Evolutionary conservation across 2,888 invertebrate species (phyloP).

Genomic region (Ptilodon capucinus): DNA sequence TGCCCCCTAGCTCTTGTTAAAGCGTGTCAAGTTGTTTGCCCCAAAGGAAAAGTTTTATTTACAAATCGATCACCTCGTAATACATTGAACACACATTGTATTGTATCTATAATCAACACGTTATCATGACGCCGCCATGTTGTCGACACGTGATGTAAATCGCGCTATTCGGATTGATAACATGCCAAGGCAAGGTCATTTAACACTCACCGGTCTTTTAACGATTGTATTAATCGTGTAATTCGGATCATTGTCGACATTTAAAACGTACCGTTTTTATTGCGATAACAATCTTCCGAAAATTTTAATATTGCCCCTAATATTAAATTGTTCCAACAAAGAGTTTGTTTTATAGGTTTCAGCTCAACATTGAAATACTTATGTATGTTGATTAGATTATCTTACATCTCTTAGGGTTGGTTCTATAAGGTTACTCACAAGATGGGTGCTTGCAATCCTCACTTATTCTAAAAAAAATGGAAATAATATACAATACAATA

Average conservation of each 20-base stretch:
- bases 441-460: no score
- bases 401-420: no score
- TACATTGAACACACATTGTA: background rate
- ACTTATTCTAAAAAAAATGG: no score
- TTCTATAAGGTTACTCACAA: no score
- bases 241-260: background rate
- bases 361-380: no score
- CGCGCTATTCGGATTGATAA: conserved; percentile 20
- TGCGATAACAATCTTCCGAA: background rate
- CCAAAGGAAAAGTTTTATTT: background rate
- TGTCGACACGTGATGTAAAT: conserved; percentile 13
- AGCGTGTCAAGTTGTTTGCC: no score
- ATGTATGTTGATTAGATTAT: no score
- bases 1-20: no score
- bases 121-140: conserved; percentile 10
- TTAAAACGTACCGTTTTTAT: background rate
- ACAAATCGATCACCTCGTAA: background rate
- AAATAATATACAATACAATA: no score
- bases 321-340: background rate
- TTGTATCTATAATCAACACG: conserved; percentile 3
- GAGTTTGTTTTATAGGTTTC: background rate
- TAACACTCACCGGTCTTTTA: background rate
- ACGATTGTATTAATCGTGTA: conserved; percentile 5
- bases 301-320: background rate
- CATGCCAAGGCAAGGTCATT: conserved; percentile 10